phyloP scores from a whole-genome alignment of 2,888 invertebrate species.

The Dastarcus helophoroides region DNA sequence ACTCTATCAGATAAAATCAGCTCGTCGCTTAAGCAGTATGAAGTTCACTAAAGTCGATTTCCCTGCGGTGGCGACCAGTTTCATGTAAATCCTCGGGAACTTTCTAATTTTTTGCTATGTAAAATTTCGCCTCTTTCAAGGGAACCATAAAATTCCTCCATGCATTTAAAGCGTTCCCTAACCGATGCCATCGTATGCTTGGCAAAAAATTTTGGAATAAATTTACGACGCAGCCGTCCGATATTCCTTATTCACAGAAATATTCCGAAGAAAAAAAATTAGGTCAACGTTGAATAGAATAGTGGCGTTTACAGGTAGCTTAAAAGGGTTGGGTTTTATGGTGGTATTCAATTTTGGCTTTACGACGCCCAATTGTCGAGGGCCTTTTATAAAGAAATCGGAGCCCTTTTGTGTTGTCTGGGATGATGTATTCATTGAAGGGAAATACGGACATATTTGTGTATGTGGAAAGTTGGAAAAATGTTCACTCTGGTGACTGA shows the following conservation, averaged over 20 bases:
- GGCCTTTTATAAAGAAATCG: background rate
- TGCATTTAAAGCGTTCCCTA: constrained; percentile 41
- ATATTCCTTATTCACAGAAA: too few species aligned
- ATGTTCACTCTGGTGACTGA: too few species aligned
- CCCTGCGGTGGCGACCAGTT: constrained; percentile 14
- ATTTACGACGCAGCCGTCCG: too few species aligned
- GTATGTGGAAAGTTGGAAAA: too few species aligned
- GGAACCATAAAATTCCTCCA: constrained; percentile 36
- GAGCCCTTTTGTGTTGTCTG: background rate
- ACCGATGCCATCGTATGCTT: too few species aligned
- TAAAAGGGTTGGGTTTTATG: constrained; percentile 1
- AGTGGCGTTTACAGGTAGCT: background rate
- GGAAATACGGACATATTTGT: too few species aligned
- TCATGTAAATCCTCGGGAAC: constrained; percentile 25
- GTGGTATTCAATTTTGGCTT: background rate
- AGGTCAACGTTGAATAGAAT: constrained; percentile 4
- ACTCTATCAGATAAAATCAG: too few species aligned
- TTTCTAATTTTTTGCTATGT: constrained; percentile 27
- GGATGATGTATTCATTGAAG: too few species aligned
- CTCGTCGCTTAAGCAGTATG: too few species aligned
- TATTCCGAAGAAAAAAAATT: constrained; percentile 3
- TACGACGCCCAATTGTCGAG: background rate
- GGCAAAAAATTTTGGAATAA: too few species aligned
- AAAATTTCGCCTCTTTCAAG: constrained; percentile 27
- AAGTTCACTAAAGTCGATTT: constrained; percentile 13